Evolutionary conservation across 2,888 invertebrate genomes (phyloP).

Genomic region (Xylota segnis): DNA sequence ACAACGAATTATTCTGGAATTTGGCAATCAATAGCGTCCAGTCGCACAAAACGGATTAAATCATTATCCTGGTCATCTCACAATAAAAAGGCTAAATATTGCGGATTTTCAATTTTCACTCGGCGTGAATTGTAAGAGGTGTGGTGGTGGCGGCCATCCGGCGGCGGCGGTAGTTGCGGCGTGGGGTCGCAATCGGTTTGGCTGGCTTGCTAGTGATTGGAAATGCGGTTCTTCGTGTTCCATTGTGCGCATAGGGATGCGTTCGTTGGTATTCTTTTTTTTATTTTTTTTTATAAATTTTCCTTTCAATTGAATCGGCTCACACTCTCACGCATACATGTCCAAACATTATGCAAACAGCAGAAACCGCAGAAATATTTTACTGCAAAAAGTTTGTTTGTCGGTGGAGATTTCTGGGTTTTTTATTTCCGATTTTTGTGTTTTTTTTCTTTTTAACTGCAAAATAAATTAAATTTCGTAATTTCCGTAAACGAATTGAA

Average conservation of each 20-base stretch:
- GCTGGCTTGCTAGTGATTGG: slow-evolving; percentile 51
- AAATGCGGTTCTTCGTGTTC: slow-evolving; percentile 55
- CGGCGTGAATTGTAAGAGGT: slow-evolving; percentile 64
- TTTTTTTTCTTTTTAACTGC: slow-evolving; percentile 20
- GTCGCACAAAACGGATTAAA: slow-evolving; percentile 75
- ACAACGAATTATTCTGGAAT: slow-evolving; percentile 75
- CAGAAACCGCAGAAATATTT: slow-evolving; percentile 73
- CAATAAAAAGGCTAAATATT: slow-evolving; percentile 77
- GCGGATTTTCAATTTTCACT: slow-evolving; percentile 75
- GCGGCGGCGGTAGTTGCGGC: not conserved
- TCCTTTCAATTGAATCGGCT: slow-evolving; percentile 67
- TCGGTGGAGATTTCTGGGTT: slow-evolving; percentile 21
- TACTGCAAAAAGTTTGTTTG: slow-evolving; percentile 56
- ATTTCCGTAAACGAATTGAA: slow-evolving; percentile 45
- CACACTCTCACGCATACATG: slow-evolving; percentile 40
- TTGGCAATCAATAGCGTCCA: slow-evolving; percentile 75
- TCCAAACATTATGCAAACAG: slow-evolving; percentile 52
- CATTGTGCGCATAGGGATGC: slow-evolving; percentile 46
- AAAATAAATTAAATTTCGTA: slow-evolving; percentile 64
- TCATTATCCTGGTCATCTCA: slow-evolving; percentile 76
- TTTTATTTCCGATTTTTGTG: slow-evolving; percentile 3
- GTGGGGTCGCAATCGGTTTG: slow-evolving; percentile 19
- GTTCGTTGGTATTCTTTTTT: slow-evolving; percentile 37
- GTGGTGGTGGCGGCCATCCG: slow-evolving; percentile 10
- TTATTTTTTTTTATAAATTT: slow-evolving; percentile 58